These are phyloP conservation scores for Chloroclystis v-ata DNA, from an alignment of 2,888 invertebrate species.

Conservation along the genomic window DNA sequence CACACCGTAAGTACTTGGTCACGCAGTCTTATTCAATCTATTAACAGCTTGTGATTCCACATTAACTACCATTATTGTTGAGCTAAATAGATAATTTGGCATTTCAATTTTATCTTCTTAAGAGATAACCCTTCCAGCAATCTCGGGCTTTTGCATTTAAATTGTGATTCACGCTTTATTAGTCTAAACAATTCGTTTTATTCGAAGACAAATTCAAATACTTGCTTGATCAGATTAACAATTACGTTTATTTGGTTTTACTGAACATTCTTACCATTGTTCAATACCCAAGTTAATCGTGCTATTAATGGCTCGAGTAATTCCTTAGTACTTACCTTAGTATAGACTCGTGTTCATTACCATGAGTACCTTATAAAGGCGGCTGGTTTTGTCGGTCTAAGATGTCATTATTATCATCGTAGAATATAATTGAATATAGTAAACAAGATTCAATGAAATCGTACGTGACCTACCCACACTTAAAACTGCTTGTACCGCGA, in stretches of 20 bases:
- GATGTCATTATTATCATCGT: too few species aligned
- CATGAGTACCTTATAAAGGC: too few species aligned
- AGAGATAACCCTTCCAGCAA: neutral
- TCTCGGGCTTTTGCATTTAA: neutral
- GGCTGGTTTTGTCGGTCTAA: too few species aligned
- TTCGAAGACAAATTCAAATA: neutral
- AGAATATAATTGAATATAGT: constrained; percentile 6
- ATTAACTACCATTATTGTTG: constrained; percentile 33
- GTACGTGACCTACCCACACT: constrained; percentile 70
- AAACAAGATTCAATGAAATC: constrained; percentile 26
- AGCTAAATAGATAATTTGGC: constrained; percentile 30
- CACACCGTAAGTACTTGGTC: constrained; percentile 27
- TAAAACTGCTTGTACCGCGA: constrained; percentile 40
- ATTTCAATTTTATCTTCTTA: constrained; percentile 29
- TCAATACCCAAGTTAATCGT: neutral
- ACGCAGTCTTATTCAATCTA: constrained; percentile 28
- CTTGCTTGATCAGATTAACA: neutral
- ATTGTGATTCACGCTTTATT: too few species aligned
- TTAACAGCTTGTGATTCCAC: constrained; percentile 22
- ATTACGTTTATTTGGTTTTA: too few species aligned
- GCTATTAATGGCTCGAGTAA: neutral
- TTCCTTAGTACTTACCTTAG: too few species aligned
- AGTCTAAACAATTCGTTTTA: neutral
- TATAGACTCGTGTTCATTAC: too few species aligned
- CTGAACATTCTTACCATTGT: too few species aligned